Evolutionary conservation across 2,888 invertebrate genomes (phyloP), one percentile per base, ranked within the genome.

Genomic region (Papilio gigon): DNA sequence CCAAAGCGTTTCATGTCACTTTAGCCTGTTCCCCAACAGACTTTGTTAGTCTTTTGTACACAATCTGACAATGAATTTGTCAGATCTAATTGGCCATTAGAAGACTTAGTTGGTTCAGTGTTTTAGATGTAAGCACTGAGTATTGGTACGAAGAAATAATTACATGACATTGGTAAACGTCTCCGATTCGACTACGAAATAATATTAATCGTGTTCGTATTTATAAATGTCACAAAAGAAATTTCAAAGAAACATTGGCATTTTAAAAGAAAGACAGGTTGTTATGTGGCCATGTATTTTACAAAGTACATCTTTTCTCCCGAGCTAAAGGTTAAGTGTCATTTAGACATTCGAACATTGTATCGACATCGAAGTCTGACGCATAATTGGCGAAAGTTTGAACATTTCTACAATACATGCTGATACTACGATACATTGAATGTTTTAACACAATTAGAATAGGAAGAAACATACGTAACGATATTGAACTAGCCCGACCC

Each of bases 1-100:
- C 42, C 25, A 59, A 40, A 37, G 60, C 60, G 58, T 68, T 65
- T 53, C 59, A 50, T 42, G 65, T 68, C 60, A 68, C 68, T 68
- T 65, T 64, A 65, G 65, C 64, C 40, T 47, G 59, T 59, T 30
- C 50, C 20, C 64, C 64, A 22, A 50, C 37, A 64, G 63, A 68
- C 35, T 68, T 63, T 58, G 68, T 68, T 63, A 22, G 67, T 40
- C 53, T 58, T 62, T 67, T n/a, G 63, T 62, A 56, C 64, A 64
- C 40, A 65, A 68, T 60, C 68, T 50, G 68, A 68, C 64, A 40
- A 40, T 64, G 60, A 64, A 68, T 65, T 60, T 50, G 64, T 68
- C 40, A 27, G 59, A 30, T 58, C 50, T 68, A 68, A 68, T 68
- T 65, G 64, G 59, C 40, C 50, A 68, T 64, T 68, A 68, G 60